A percentile compares a stretch with the other conserved stretches of the same genome.
These are phyloP conservation scores for Oenanthe melanoleuca DNA, from an alignment of 2,113 vertebrate genomes.

Conservation along the genomic window DNA sequence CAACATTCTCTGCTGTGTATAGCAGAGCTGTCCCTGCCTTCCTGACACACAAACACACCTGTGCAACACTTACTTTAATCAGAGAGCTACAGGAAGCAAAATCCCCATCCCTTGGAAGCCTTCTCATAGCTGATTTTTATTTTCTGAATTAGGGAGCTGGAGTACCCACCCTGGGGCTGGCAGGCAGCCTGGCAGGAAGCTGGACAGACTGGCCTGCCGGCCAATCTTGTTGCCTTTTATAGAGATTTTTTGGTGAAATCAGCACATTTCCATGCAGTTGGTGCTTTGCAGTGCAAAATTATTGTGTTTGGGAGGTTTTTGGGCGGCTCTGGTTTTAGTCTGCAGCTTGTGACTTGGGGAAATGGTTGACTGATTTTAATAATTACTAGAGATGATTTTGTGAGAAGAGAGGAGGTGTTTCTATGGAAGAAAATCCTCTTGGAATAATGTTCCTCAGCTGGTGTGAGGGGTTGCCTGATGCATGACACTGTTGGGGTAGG, in stretches of 20 bases:
- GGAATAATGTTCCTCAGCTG: neutral
- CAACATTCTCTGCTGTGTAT: too few relatives aligned
- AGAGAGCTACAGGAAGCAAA: neutral
- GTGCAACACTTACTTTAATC: neutral
- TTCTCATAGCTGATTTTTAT: neutral
- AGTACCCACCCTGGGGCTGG: constrained; percentile 54
- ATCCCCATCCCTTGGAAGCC: neutral
- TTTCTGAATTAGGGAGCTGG: neutral
- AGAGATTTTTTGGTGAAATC: constrained; percentile 29
- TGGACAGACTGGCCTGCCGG: constrained; percentile 45
- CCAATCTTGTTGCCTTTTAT: constrained; percentile 53
- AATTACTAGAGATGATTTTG: neutral
- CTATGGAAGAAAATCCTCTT: neutral
- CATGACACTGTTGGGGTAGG: accelerated
- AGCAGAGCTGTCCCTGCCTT: neutral
- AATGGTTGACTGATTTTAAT: neutral
- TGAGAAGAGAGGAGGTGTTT: neutral
- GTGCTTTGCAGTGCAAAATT: neutral
- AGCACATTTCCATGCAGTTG: neutral
- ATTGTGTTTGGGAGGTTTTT: neutral
- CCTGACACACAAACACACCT: neutral
- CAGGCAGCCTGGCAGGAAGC: constrained; percentile 69
- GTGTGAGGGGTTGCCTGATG: neutral
- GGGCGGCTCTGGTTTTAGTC: neutral
- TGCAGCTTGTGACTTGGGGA: neutral